Evolutionary conservation across 2,797 vertebrate species (phyloP).

Genomic region (Sebastes nivosus): DNA sequence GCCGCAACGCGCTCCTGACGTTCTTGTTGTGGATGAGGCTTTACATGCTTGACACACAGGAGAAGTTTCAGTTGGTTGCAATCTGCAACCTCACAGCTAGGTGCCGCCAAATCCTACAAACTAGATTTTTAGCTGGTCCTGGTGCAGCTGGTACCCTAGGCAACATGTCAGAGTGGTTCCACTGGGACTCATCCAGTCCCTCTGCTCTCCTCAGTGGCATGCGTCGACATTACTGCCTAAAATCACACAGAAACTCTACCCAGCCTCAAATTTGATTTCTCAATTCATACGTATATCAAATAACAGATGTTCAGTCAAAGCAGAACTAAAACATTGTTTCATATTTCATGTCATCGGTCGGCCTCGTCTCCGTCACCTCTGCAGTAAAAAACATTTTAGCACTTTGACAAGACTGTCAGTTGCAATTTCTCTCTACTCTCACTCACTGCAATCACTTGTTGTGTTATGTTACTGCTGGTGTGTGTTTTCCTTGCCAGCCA

Average conservation of each 20-base stretch:
- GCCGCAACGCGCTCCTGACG: too few species aligned
- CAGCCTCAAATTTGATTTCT: neutral
- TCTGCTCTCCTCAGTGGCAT: neutral
- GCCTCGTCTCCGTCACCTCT: neutral
- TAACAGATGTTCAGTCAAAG: neutral
- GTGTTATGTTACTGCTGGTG: slow-evolving; percentile 2
- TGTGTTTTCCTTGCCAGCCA: neutral
- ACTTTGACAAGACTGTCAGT: neutral
- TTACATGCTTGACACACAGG: neutral
- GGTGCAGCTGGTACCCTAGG: neutral
- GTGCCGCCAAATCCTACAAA: too few species aligned
- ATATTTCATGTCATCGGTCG: neutral
- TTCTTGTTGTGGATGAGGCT: too few species aligned
- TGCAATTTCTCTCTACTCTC: neutral
- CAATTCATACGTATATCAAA: neutral
- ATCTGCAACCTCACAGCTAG: neutral
- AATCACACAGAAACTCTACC: neutral
- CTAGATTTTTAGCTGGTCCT: neutral
- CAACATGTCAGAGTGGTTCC: neutral
- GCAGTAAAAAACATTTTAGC: neutral
- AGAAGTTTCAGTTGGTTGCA: neutral
- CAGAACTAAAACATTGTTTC: neutral
- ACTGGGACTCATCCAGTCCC: neutral
- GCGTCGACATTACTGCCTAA: neutral
- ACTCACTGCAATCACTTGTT: neutral